Evolutionary conservation across 2,888 invertebrate genomes (phyloP), one percentile per base, ranked within the genome.

Genomic region (Eumacrocentrus americanus): DNA sequence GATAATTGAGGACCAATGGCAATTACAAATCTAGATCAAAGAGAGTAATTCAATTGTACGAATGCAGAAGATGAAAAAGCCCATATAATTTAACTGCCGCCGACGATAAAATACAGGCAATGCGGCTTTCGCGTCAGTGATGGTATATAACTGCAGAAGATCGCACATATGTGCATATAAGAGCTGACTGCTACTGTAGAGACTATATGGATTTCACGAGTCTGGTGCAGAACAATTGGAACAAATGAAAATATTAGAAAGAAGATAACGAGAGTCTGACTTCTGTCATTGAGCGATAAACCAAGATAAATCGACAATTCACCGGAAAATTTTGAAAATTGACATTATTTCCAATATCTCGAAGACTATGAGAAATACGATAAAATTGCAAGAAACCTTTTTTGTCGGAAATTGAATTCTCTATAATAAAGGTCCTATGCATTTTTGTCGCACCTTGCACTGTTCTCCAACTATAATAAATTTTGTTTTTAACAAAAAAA

Each of bases 41-140:
- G n/a, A 25, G 34, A 29, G 14, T 48, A 29, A 48, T 48, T 48
- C 34, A 16, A 48, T 48, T 48, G 34, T 29, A 48, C 16, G 16
- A 25, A 16, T 25, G 16, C 16, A 18, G 20, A 20, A 9, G 2
- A 48, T 16, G 48, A 48, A 14, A 48, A 48, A 25, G 16, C 16
- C 5, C 25, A 48, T 34, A 12, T n/a, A 48, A 20, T 48, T 48
- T 25, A 48, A 48, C 29, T 48, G 16, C 29, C 34, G 25, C 29
- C 16, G 12, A 25, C 16, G 48, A 48, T 48, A 18, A 48, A 25
- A 29, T 48, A 48, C 16, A 12, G 9, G 16, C 3, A 34, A 25
- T 4, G 9, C 12, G 7, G 7, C 12, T 14, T 16, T 14, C 23
- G 3, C 14, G 16, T 34, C 7, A 29, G 16, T 14, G 34, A 9